Base-by-base conservation (phyloP, 2,888 invertebrate genomes). In the Branchinecta sandiegonensis region DNA sequence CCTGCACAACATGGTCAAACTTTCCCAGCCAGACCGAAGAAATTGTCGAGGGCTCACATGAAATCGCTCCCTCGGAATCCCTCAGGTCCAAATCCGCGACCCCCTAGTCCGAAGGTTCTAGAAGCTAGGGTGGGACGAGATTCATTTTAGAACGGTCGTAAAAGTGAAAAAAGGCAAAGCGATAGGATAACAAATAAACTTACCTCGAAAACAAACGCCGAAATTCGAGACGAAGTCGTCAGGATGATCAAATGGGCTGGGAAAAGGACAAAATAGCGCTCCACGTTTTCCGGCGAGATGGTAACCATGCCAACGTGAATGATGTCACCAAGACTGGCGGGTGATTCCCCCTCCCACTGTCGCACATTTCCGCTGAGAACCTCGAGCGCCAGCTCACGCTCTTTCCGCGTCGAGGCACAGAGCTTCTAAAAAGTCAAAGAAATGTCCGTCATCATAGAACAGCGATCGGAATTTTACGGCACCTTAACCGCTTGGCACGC, bases 341-440 rank as follows among this genome's bases (percentile, higher is more conserved):
- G 72, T 75, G 86, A 87, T 77, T 88, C 86, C 6, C 95, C 94
- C 75, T 95, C 94, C 94, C 94, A 96, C 10, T 91, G 92, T 69
- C 90, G 84, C n/a, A 97, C 90, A 66, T 90, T 90, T 1, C 94
- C 92, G 0, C 90, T 90, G 72, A 97, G 82, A 69, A 99, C 91
- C 80, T 97, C 97, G 70, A 95, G 80, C 75, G 99, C 97, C 73
- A 95, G 81, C 80, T 99, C 96, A 78, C 94, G 95, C 77, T 96
- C 94, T 14, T 94, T 85, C 63, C 97, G 83, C 56, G 90, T 85
- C 46, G 89, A 87, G 68, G 89, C 86, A 78, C 95, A 95, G 17
- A 86, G 85, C 74, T 90, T 86, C 94, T 94, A 76, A 66, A 76
- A 10, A 17, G 12, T 46, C n/a, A 69, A 69, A 6, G 11, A 77